A percentile compares a stretch with the other conserved stretches of the same genome.
Evolutionary conservation across 1,140 invertebrate species (phyloP).

Genomic region (Nephotettix cincticeps): DNA sequence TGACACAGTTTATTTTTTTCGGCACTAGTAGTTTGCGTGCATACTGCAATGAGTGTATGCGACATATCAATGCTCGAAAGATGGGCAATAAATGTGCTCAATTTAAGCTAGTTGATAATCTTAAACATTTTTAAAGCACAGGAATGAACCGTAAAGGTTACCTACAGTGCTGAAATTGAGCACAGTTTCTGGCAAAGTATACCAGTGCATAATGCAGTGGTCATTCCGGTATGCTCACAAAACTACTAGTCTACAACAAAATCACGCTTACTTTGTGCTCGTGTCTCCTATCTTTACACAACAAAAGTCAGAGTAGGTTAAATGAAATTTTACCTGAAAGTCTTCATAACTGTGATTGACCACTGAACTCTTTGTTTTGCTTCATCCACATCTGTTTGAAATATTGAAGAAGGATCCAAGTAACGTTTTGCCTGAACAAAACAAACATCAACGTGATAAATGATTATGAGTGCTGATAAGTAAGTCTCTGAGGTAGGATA

Average conservation of each 20-base stretch:
- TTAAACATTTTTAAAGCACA: no score
- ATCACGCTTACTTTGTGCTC: not conserved
- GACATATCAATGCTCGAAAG: no score
- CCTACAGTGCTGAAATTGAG: no score
- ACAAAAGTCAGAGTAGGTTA: slow-evolving; percentile 17
- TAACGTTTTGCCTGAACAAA: slow-evolving; percentile 71
- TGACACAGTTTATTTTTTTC: no score
- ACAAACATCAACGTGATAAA: slow-evolving; percentile 26
- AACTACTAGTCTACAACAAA: not conserved
- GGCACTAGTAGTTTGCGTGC: no score
- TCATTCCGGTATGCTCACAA: not conserved
- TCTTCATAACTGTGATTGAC: slow-evolving; percentile 66
- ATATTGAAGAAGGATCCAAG: slow-evolving; percentile 84
- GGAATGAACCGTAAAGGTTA: no score
- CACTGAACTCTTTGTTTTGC: slow-evolving; percentile 74
- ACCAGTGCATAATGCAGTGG: not conserved
- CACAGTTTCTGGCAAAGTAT: no score
- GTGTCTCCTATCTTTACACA: not conserved
- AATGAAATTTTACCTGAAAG: slow-evolving; percentile 51
- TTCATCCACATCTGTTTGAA: slow-evolving; percentile 89
- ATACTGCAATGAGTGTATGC: no score
- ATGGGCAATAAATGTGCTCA: no score
- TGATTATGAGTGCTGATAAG: no score
- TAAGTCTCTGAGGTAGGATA: no score
- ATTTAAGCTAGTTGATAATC: no score